A percentile compares a stretch with the other conserved stretches of the same genome.
Conservation (phyloP, 2,113 vertebrate genomes). For the Petroica traversi region DNA sequence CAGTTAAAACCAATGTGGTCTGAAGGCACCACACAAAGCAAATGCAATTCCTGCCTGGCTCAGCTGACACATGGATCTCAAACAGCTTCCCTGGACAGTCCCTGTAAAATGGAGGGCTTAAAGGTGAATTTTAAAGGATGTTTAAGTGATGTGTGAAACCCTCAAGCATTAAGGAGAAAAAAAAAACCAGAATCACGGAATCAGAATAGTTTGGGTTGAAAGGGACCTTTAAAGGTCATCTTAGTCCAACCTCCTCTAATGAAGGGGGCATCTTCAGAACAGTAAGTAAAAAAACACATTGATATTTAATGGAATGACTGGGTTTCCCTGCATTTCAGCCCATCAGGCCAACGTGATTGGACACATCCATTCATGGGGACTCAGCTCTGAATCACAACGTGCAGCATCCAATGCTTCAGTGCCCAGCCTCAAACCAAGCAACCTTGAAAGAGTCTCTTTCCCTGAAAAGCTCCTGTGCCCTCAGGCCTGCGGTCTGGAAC, state of each 20-base stretch:
- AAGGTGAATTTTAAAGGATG: background rate
- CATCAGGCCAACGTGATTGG: background rate
- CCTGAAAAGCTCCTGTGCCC: background rate
- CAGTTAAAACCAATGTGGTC: background rate
- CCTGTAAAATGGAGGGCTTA: background rate
- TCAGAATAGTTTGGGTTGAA: background rate
- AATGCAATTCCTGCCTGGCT: background rate
- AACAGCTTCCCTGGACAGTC: background rate
- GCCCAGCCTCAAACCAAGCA: background rate
- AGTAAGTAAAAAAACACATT: fast-evolving
- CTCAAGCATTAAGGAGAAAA: background rate
- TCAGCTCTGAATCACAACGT: background rate
- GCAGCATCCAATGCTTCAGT: background rate
- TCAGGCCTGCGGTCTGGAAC: fast-evolving
- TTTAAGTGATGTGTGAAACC: background rate
- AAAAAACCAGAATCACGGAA: background rate
- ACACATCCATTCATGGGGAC: background rate
- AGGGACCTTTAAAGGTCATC: background rate
- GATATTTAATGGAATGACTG: background rate
- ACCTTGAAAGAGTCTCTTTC: background rate
- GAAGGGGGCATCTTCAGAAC: background rate
- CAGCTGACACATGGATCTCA: background rate
- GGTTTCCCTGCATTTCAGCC: background rate
- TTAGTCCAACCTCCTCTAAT: background rate
- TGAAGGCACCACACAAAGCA: background rate